Evolutionary conservation across 2,797 vertebrate genomes (phyloP), one percentile per base, ranked within the genome.

Genomic region (Sebastes itinus): DNA sequence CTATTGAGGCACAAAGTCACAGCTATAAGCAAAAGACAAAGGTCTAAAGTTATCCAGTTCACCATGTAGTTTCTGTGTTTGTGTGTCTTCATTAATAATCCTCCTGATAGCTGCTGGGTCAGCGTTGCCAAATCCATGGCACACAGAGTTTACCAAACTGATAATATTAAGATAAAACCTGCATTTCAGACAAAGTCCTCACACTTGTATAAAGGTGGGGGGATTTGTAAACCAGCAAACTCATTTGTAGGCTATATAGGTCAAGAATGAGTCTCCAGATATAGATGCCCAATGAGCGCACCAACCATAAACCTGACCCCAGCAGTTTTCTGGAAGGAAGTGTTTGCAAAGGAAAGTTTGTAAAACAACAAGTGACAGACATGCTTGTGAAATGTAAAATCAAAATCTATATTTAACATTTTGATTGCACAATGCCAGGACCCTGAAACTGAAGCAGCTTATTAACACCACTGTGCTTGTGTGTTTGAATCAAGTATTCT

Each of bases 11-110:
- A 6, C 23, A 59, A 77, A 75, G 46, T 61, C 27, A 14, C 10
- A 55, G 46, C 30, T 16, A 32, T 16, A 11, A 66, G 14, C n/a
- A 49, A 49, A 32, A 63, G 7, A 64, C 56, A 76, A 83, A 80
- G 55, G 75, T 73, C 30, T 46, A 25, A 79, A 22, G 65, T 66
- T 64, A 38, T 13, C 4, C 14, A 7, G 68, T 55, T 70, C 25
- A 38, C 52, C 35, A 8, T 5, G 0, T 46, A 7, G 74, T 77
- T 73, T 86, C 68, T 38, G 59, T 87, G 68, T 87, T 82, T 89
- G 79, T 80, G 62, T 81, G 80, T 60, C 71, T 35, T 68, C 72
- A 91, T 89, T 80, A 90, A 90, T 88, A 68, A 89, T 74, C 77
- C 46, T 28, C 28, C 64, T 67, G 84, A 87, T 74, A 78, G 77